Conservation (phyloP, 2,113 vertebrate species). For the Mirounga angustirostris region DNA sequence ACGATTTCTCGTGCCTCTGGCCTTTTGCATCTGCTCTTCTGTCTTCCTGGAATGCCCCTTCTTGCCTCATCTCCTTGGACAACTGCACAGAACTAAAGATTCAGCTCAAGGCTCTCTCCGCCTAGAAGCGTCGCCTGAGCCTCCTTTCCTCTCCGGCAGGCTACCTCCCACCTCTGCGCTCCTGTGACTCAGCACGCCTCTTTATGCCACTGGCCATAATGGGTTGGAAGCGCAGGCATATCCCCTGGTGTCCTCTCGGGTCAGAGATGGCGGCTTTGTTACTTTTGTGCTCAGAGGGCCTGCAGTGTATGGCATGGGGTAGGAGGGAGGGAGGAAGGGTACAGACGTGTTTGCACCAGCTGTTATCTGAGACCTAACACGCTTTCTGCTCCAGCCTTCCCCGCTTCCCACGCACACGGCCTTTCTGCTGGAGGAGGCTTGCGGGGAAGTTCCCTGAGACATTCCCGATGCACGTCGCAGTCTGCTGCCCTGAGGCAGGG, state of each 20-base stretch:
- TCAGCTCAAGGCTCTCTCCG: not conserved
- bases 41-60: not conserved
- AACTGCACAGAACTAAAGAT: no score
- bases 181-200: not conserved
- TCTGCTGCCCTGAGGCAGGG: not conserved
- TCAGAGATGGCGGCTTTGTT: not conserved
- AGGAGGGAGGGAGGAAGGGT: not conserved
- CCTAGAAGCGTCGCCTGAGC: not conserved
- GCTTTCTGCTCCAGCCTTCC: not conserved
- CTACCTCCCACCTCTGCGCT: not conserved
- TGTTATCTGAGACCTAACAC: not conserved
- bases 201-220: accelerated
- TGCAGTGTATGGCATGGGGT: accelerated
- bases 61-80: not conserved
- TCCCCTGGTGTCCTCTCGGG: not conserved
- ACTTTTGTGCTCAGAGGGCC: not conserved
- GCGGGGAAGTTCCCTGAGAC: not conserved
- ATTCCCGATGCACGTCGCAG: not conserved
- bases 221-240: not conserved
- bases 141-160: not conserved
- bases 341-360: not conserved
- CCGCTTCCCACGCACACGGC: accelerated
- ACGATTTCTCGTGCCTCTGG: not conserved
- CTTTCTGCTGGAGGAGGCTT: not conserved
- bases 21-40: not conserved